Conservation (phyloP, 2,888 invertebrate genomes). For the Tiphia femorata region DNA sequence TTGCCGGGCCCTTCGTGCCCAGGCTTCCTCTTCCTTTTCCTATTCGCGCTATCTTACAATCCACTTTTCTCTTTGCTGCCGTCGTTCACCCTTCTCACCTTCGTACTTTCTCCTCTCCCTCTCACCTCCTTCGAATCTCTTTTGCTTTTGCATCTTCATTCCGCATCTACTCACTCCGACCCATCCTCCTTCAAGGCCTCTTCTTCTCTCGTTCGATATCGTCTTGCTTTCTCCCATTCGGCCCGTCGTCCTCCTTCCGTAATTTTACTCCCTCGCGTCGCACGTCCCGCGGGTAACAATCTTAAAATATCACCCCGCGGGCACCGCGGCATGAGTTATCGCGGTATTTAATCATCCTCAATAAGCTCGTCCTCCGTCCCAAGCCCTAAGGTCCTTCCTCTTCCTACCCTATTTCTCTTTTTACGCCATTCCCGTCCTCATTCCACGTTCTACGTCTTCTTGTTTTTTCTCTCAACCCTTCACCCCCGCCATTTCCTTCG, state of each 20-base stretch:
- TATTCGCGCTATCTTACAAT: slow-evolving; percentile 13
- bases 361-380: slow-evolving; percentile 54
- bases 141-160: background rate
- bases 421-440: slow-evolving; percentile 10
- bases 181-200: slow-evolving; percentile 8
- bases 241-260: slow-evolving; percentile 10
- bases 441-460: background rate
- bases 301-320: slow-evolving; percentile 59
- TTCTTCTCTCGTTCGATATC: slow-evolving; percentile 21
- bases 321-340: slow-evolving; percentile 56
- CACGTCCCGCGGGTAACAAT: slow-evolving; percentile 48
- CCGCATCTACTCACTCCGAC: background rate
- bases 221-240: slow-evolving; percentile 5
- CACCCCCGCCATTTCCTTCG: too few relatives aligned
- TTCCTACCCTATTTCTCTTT: slow-evolving; percentile 12
- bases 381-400: too few relatives aligned
- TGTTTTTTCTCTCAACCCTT: background rate
- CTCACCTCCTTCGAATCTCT: slow-evolving; percentile 13
- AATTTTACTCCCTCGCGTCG: slow-evolving; percentile 5
- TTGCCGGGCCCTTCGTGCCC: background rate
- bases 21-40: slow-evolving; percentile 15
- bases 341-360: slow-evolving; percentile 62
- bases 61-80: background rate
- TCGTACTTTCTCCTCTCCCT: slow-evolving; percentile 10
- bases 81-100: background rate